Conservation (phyloP, 2,113 vertebrate genomes). For the Pipra filicauda region DNA sequence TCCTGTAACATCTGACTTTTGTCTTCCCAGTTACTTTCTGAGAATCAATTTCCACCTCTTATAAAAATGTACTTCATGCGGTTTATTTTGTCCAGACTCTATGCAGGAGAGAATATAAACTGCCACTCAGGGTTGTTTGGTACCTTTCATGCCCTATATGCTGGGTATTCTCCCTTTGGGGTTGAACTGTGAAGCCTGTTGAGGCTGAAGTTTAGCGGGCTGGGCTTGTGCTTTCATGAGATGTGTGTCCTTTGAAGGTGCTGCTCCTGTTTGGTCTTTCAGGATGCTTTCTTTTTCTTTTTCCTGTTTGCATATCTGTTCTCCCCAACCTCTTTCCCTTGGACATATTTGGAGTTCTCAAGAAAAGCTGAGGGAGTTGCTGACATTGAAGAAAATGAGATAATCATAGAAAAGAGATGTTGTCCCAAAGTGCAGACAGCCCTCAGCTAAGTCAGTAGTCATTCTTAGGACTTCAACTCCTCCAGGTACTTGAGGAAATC, state of each 20-base stretch:
- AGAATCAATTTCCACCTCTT: not conserved
- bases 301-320: not conserved
- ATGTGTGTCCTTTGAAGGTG: fast-evolving
- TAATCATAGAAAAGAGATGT: not conserved
- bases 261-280: not conserved
- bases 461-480: not conserved
- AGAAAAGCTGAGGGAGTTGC: not conserved
- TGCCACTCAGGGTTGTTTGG: not conserved
- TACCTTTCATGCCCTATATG: not conserved
- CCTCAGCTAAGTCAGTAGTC: not conserved
- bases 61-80: not conserved
- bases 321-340: not conserved
- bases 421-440: not conserved
- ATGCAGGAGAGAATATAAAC: not conserved
- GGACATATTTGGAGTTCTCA: not conserved
- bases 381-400: not conserved
- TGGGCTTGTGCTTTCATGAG: not conserved
- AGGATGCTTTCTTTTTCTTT: not conserved
- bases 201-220: not conserved
- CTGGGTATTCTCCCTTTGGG: not conserved
- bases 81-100: not conserved
- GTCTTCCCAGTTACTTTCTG: not conserved
- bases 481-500: not conserved
- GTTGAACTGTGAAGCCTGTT: not conserved
- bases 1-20: not conserved